phyloP scores from a whole-genome alignment of 2,888 invertebrate genomes.

The Lepidocyrtinus sp. region DNA sequence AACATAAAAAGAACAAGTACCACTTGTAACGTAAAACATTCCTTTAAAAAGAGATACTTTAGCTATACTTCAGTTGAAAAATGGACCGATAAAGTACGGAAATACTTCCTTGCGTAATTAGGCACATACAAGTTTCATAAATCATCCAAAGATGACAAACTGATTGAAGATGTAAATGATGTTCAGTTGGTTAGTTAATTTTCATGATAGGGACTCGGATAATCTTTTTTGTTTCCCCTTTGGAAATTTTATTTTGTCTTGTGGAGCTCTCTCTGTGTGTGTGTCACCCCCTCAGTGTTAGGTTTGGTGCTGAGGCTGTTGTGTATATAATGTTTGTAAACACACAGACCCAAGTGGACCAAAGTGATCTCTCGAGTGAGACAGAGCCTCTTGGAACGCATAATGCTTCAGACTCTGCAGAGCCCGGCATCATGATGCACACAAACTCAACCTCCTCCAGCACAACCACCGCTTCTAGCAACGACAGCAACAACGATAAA shows the following conservation, averaged over 20 bases:
- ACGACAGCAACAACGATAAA: slow-evolving; percentile 44
- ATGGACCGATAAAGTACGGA: too few species aligned
- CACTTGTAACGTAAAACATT: too few species aligned
- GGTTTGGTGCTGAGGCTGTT: slow-evolving; percentile 52
- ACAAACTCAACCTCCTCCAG: slow-evolving; percentile 18
- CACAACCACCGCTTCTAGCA: slow-evolving; percentile 16
- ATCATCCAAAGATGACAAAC: too few species aligned
- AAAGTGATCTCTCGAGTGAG: slow-evolving; percentile 62
- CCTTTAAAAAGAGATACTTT: too few species aligned
- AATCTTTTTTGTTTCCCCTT: too few species aligned
- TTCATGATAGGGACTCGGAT: too few species aligned
- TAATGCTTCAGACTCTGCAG: slow-evolving; percentile 49
- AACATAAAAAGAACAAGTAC: neutral
- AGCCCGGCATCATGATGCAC: slow-evolving; percentile 31
- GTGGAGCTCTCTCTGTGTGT: neutral
- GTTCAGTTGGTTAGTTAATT: too few species aligned
- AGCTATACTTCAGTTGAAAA: too few species aligned
- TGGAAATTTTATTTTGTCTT: too few species aligned
- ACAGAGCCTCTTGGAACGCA: slow-evolving; percentile 58
- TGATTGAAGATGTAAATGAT: too few species aligned
- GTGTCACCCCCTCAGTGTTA: neutral
- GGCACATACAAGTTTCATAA: too few species aligned
- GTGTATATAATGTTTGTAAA: slow-evolving; percentile 59
- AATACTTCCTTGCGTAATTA: too few species aligned
- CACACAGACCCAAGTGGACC: slow-evolving; percentile 63